Conservation (phyloP, 2,797 vertebrate species). For the Myotis daubentonii region DNA sequence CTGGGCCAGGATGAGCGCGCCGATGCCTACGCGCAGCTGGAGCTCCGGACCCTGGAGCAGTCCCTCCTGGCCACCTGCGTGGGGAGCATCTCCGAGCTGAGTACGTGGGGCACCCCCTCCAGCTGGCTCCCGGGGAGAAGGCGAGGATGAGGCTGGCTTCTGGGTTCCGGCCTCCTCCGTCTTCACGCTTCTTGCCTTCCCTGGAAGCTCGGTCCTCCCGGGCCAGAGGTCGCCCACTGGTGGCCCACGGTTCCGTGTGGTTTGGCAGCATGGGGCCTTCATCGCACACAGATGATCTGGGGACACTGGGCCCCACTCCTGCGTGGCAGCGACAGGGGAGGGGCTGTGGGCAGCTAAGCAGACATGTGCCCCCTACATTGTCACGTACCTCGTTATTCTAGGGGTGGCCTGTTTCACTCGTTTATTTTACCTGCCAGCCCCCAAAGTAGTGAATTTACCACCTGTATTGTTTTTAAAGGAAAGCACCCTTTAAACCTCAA, state of each 20-base stretch:
- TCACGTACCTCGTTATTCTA: neutral
- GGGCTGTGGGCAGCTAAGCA: neutral
- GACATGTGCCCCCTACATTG: neutral
- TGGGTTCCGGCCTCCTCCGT: neutral
- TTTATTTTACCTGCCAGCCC: neutral
- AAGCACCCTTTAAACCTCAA: neutral
- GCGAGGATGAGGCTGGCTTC: rapidly evolving
- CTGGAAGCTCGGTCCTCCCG: neutral
- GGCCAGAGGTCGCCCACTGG: neutral
- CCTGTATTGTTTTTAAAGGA: neutral
- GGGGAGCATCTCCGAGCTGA: conserved; percentile 98
- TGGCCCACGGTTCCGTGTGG: neutral
- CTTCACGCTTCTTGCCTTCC: neutral
- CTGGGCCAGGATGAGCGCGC: conserved; percentile 90
- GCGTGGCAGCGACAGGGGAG: rapidly evolving
- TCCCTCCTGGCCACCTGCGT: conserved; percentile 97
- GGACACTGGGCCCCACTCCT: neutral
- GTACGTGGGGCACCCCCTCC: conserved; percentile 86
- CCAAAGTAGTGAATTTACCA: neutral
- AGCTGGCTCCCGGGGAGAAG: rapidly evolving
- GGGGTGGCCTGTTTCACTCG: too few species aligned
- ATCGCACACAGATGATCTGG: neutral
- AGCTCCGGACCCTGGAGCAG: conserved; percentile 97
- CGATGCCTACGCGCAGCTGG: conserved; percentile 96
- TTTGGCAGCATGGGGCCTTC: neutral